A percentile compares a stretch with the other conserved stretches of the same genome.
Evolutionary conservation across 1,140 invertebrate genomes (phyloP).

Genomic region (Bathynomus jamesi): DNA sequence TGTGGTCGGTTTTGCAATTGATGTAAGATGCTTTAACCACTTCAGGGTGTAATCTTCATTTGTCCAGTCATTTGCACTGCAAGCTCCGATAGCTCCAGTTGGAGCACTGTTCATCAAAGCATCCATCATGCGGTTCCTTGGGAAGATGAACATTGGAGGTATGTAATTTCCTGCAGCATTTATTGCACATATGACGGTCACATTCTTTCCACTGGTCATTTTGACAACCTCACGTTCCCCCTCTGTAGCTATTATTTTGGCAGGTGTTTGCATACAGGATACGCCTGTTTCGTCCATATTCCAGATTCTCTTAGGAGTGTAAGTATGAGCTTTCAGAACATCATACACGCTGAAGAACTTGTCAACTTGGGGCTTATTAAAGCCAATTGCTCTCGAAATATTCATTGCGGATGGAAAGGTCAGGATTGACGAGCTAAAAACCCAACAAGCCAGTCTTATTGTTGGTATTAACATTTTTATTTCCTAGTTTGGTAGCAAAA

Average conservation of each 20-base stretch:
- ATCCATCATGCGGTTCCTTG: conserved; percentile 37
- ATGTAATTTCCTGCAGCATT: conserved; percentile 38
- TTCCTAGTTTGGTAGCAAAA: background rate
- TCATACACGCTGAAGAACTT: background rate
- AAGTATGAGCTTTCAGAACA: conserved; percentile 36
- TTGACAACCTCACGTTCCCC: conserved; percentile 44
- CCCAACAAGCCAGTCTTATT: background rate
- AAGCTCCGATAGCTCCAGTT: conserved; percentile 35
- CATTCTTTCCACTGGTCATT: conserved; percentile 45
- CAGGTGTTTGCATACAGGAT: conserved; percentile 45
- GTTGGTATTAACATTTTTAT: background rate
- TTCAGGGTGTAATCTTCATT: conserved; percentile 13
- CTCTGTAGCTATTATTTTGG: conserved; percentile 44
- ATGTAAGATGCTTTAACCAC: conserved; percentile 13
- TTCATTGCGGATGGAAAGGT: conserved; percentile 2
- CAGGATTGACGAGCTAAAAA: background rate
- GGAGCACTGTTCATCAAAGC: conserved; percentile 39
- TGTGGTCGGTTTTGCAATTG: background rate
- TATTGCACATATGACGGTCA: conserved; percentile 33
- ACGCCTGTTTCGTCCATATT: conserved; percentile 49
- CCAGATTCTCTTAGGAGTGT: conserved; percentile 41
- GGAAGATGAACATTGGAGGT: conserved; percentile 41
- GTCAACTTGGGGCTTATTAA: conserved; percentile 1
- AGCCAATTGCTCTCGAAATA: background rate
- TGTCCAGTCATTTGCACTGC: conserved; percentile 40